A percentile compares a stretch with the other conserved stretches of the same genome.
These are phyloP conservation scores for Setophaga coronata DNA, from an alignment of 2,113 vertebrate species.

Conservation along the genomic window DNA sequence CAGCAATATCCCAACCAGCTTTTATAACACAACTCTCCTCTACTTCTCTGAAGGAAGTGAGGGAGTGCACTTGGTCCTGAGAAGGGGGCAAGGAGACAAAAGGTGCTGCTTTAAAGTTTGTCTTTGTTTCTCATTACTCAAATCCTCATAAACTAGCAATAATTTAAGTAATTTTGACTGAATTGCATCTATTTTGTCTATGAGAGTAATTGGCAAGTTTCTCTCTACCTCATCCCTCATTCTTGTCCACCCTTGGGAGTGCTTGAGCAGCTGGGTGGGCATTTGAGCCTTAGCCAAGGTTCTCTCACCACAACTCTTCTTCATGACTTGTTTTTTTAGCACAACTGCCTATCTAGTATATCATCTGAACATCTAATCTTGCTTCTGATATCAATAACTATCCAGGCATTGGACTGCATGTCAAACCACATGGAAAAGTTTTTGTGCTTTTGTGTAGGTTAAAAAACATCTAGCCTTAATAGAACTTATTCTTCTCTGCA, in stretches of 20 bases:
- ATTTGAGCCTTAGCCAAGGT: neutral
- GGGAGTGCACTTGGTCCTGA: neutral
- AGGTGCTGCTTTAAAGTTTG: neutral
- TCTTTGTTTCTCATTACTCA: neutral
- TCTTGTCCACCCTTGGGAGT: neutral
- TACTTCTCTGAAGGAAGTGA: neutral
- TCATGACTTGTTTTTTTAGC: neutral
- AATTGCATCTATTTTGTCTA: neutral
- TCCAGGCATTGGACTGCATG: neutral
- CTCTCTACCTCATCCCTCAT: neutral
- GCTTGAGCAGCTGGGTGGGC: neutral
- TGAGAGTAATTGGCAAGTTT: neutral
- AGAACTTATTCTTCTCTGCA: neutral
- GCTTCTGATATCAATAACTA: neutral
- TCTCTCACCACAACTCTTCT: neutral
- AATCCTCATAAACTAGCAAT: neutral
- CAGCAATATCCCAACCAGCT: neutral
- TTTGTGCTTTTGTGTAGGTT: neutral
- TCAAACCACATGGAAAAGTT: neutral
- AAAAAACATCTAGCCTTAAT: neutral
- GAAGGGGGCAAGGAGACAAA: accelerated
- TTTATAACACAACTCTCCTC: neutral
- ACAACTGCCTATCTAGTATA: neutral
- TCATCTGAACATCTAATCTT: neutral
- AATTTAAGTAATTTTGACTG: neutral